Evolutionary conservation across 2,113 vertebrate species (phyloP).

Genomic region (Fulica atra): DNA sequence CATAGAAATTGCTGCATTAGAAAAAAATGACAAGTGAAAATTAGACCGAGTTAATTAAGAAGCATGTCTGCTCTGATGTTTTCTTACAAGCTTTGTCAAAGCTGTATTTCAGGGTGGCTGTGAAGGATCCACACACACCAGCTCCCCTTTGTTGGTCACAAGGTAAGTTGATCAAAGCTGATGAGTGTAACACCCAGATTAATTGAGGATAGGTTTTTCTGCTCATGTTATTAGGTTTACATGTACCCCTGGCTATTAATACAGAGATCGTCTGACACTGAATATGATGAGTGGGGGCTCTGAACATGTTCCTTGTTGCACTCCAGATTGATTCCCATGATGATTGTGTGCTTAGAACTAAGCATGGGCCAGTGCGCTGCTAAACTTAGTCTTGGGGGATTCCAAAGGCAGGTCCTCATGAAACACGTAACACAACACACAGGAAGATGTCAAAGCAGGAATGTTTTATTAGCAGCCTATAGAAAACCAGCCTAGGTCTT

Average conservation of each 20-base stretch:
- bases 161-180: background rate
- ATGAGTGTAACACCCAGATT: background rate
- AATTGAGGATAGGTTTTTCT: background rate
- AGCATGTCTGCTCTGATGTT: background rate
- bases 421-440: background rate
- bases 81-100: background rate
- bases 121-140: background rate
- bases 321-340: background rate
- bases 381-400: background rate
- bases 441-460: background rate
- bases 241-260: background rate
- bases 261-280: background rate
- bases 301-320: fast-evolving
- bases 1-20: background rate
- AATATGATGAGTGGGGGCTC: background rate
- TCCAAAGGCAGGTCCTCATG: background rate
- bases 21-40: background rate
- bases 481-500: background rate
- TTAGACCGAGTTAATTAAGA: background rate
- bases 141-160: background rate
- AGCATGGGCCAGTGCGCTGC: background rate
- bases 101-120: background rate
- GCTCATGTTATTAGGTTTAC: background rate
- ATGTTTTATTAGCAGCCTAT: background rate
- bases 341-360: background rate